Evolutionary conservation across 2,797 vertebrate species (phyloP).

Genomic region (Gymnodraco acuticeps): DNA sequence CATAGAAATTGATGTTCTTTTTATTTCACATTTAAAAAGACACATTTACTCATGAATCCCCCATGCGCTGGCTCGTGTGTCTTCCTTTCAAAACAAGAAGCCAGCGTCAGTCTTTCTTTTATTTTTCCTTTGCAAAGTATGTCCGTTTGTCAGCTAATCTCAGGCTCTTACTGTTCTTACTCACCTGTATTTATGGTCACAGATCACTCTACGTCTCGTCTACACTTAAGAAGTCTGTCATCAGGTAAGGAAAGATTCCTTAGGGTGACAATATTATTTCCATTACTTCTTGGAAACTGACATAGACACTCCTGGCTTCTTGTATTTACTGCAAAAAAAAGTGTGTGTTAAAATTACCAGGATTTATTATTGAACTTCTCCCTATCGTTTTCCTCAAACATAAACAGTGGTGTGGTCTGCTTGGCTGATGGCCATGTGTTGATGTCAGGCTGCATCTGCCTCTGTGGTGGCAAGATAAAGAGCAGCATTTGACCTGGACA

Average conservation of each 20-base stretch:
- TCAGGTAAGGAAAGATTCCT: slow-evolving; percentile 59
- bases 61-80: no score
- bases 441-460: slow-evolving; percentile 49
- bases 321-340: slow-evolving; percentile 13
- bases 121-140: no score
- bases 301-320: slow-evolving; percentile 19
- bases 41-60: background rate
- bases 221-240: slow-evolving; percentile 47
- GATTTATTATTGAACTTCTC: slow-evolving; percentile 11
- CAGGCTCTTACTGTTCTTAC: background rate
- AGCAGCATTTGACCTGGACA: slow-evolving; percentile 57
- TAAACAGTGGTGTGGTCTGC: slow-evolving; percentile 3
- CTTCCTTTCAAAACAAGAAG: no score
- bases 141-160: background rate
- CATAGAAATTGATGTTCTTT: background rate
- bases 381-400: slow-evolving; percentile 12
- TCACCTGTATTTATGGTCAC: slow-evolving; percentile 1
- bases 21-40: background rate
- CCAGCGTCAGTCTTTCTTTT: no score
- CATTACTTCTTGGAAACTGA: slow-evolving; percentile 46
- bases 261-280: slow-evolving; percentile 55
- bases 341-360: background rate
- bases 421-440: slow-evolving; percentile 45
- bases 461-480: slow-evolving; percentile 34
- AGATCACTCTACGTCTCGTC: slow-evolving; percentile 12